These are phyloP conservation scores for Lithobates sylvaticus DNA, from an alignment of 2,797 vertebrate genomes.

Conservation along the genomic window DNA sequence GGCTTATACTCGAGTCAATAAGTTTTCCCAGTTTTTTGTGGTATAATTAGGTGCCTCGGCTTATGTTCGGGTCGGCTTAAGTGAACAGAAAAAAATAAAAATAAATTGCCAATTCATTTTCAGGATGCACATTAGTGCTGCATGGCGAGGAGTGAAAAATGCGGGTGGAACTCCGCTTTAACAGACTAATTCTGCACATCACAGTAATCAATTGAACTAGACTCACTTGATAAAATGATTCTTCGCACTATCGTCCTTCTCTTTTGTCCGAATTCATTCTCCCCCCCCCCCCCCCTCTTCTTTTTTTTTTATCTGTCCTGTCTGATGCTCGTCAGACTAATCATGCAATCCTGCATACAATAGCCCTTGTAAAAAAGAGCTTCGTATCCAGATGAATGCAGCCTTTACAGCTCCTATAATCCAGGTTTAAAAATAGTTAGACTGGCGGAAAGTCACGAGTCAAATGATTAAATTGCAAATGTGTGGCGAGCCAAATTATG, in stretches of 20 bases:
- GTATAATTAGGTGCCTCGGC: no score
- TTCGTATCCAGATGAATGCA: constrained; percentile 40
- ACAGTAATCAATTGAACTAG: constrained; percentile 41
- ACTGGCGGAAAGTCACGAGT: constrained; percentile 56
- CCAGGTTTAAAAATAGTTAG: constrained; percentile 55
- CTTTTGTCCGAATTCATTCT: constrained; percentile 37
- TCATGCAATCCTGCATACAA: constrained; percentile 40
- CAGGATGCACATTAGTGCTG: no score
- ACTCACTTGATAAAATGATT: constrained; percentile 47
- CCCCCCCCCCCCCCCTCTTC: neutral
- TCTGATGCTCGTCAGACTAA: constrained; percentile 50
- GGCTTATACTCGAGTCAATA: no score
- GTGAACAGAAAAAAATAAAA: no score
- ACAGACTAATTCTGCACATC: constrained; percentile 9
- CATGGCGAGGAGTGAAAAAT: no score
- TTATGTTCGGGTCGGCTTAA: no score
- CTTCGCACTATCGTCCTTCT: constrained; percentile 15
- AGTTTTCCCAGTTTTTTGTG: no score
- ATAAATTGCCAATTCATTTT: no score
- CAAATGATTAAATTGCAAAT: constrained; percentile 57
- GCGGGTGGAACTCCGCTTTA: neutral
- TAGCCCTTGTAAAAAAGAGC: constrained; percentile 57
- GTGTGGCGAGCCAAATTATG: constrained; percentile 36
- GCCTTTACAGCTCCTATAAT: constrained; percentile 43
- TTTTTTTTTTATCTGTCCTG: constrained; percentile 43